phyloP scores from a whole-genome alignment of 2,888 invertebrate genomes.

The Melinaea marsaeus region DNA sequence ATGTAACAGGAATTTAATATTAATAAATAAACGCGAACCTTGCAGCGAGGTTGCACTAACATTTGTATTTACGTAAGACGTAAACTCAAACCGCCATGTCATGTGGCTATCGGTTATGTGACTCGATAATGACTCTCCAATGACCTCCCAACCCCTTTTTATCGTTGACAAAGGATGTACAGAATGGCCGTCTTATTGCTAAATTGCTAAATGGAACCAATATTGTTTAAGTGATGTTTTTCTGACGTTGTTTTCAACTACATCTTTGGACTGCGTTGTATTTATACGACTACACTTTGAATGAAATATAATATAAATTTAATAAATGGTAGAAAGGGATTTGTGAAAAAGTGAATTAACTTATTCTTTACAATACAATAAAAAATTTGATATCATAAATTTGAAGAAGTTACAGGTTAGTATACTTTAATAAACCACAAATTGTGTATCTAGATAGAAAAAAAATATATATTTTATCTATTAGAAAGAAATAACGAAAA shows the following conservation, averaged over 20 bases:
- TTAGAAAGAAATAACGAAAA: too few species aligned
- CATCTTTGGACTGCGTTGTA: not conserved
- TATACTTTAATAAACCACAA: too few species aligned
- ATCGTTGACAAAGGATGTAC: conserved; percentile 36
- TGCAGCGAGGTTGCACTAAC: conserved; percentile 15
- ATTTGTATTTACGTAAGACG: conserved; percentile 20
- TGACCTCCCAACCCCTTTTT: conserved; percentile 39
- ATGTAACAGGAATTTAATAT: not conserved
- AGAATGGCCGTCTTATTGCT: conserved; percentile 35
- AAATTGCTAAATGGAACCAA: conserved; percentile 27
- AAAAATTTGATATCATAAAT: too few species aligned
- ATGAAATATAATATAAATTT: too few species aligned
- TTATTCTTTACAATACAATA: too few species aligned
- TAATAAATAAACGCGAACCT: conserved; percentile 7
- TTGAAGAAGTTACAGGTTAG: too few species aligned
- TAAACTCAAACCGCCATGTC: conserved; percentile 26
- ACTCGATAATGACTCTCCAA: conserved; percentile 27
- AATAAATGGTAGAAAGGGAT: too few species aligned
- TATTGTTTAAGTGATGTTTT: conserved; percentile 5
- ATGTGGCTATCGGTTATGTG: conserved; percentile 32
- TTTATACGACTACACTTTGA: too few species aligned
- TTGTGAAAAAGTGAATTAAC: too few species aligned
- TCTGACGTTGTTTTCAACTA: conserved; percentile 2
- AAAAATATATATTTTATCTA: too few species aligned
- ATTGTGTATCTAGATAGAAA: too few species aligned